phyloP scores from a whole-genome alignment of 1,140 invertebrate genomes.

The Samia ricini region DNA sequence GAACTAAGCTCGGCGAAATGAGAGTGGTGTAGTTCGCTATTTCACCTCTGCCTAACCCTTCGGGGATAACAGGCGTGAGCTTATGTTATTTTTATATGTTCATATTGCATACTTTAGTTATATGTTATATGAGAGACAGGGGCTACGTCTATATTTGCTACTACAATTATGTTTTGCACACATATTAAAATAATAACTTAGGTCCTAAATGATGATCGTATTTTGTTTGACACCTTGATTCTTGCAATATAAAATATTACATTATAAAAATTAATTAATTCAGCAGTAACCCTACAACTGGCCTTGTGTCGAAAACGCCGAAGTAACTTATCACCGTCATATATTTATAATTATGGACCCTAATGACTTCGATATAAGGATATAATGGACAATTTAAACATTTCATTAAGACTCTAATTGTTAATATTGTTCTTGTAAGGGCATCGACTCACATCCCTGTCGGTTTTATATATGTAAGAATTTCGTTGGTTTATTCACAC shows the following conservation, averaged over 20 bases:
- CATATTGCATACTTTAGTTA: too few relatives aligned
- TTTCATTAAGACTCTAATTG: conserved; percentile 8
- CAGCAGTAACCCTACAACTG: not conserved
- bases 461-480: not conserved
- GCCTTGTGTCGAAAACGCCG: conserved; percentile 7
- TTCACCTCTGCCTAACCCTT: too few relatives aligned
- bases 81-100: too few relatives aligned
- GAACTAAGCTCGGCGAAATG: too few relatives aligned
- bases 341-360: conserved; percentile 5
- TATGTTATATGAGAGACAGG: too few relatives aligned
- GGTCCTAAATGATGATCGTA: not conserved
- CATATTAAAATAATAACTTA: not conserved
- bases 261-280: not conserved
- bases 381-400: not conserved
- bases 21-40: too few relatives aligned
- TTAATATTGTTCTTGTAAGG: conserved; percentile 8
- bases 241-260: not conserved
- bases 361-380: conserved; percentile 12
- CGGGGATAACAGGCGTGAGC: too few relatives aligned
- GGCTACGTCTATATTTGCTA: too few relatives aligned
- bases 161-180: too few relatives aligned
- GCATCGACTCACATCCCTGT: not conserved
- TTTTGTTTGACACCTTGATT: not conserved
- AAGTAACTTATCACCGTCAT: not conserved
- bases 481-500: not conserved